phyloP scores from a whole-genome alignment of 2,113 vertebrate genomes.

The Pollachius pollachius region DNA sequence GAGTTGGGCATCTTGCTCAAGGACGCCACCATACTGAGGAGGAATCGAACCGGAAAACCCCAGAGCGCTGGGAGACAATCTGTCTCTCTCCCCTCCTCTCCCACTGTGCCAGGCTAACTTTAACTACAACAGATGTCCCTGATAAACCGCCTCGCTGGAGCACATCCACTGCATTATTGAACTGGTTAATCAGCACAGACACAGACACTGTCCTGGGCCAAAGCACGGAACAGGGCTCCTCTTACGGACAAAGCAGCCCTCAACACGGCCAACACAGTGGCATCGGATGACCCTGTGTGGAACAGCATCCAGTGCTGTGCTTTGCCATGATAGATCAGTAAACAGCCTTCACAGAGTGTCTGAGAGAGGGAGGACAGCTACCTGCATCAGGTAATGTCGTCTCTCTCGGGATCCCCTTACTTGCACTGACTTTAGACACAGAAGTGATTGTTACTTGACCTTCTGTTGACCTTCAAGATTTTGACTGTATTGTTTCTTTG shows the following conservation, averaged over 20 bases:
- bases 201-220: not conserved
- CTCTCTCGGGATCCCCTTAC: not conserved
- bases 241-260: not conserved
- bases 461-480: not conserved
- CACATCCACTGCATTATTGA: not conserved
- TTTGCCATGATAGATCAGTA: not conserved
- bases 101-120: not conserved
- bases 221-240: not conserved
- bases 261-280: not conserved
- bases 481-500: not conserved
- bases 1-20: too few species aligned
- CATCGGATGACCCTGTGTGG: not conserved
- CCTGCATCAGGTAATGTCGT: not conserved
- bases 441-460: not conserved
- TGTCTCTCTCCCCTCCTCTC: constrained; percentile 8
- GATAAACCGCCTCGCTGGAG: not conserved
- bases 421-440: not conserved
- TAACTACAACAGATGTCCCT: not conserved
- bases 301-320: not conserved
- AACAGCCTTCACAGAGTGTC: not conserved
- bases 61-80: too few species aligned
- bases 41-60: too few species aligned
- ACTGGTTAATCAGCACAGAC: not conserved
- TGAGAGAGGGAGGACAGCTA: not conserved
- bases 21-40: too few species aligned